A percentile compares a stretch with the other conserved stretches of the same genome.
phyloP scores from a whole-genome alignment of 2,888 invertebrate species.

The Bembecia ichneumoniformis region DNA sequence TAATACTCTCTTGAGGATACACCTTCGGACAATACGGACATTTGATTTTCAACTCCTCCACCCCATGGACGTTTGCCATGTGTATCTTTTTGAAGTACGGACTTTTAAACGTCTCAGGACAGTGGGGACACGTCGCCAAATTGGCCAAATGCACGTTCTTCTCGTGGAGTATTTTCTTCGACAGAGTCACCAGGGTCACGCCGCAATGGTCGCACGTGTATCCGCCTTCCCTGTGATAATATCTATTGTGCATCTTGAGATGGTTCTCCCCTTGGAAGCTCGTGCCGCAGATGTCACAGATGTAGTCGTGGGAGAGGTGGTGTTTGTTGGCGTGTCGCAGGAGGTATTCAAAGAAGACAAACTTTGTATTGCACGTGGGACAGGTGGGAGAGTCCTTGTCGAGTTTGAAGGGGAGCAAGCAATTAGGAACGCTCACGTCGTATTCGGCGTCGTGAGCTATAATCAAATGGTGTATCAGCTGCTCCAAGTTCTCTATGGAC shows the following conservation, averaged over 20 bases:
- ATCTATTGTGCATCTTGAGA: slow-evolving; percentile 59
- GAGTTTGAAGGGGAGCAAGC: slow-evolving; percentile 53
- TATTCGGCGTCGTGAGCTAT: slow-evolving; percentile 62
- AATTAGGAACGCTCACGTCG: slow-evolving; percentile 53
- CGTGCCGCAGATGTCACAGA: slow-evolving; percentile 60
- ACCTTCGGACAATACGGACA: slow-evolving; percentile 63
- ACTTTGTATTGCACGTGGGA: slow-evolving; percentile 54
- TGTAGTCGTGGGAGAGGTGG: slow-evolving; percentile 58
- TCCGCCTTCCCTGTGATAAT: slow-evolving; percentile 58
- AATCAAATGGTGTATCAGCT: slow-evolving; percentile 55
- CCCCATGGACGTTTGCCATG: slow-evolving; percentile 52
- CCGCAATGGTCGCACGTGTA: slow-evolving; percentile 62
- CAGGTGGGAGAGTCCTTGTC: slow-evolving; percentile 53
- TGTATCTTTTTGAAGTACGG: slow-evolving; percentile 57
- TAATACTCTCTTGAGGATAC: slow-evolving; percentile 67
- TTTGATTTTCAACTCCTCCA: slow-evolving; percentile 58
- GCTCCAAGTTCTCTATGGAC: slow-evolving; percentile 39
- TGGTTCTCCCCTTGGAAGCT: slow-evolving; percentile 66
- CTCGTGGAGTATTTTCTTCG: slow-evolving; percentile 58
- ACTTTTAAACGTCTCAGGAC: slow-evolving; percentile 59
- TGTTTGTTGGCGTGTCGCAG: slow-evolving; percentile 58
- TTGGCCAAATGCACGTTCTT: slow-evolving; percentile 56
- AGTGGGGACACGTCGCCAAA: slow-evolving; percentile 48
- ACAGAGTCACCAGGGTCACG: slow-evolving; percentile 52
- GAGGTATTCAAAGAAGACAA: slow-evolving; percentile 57